Evolutionary conservation across 2,888 invertebrate genomes (phyloP).

Genomic region (Carcina quercana): DNA sequence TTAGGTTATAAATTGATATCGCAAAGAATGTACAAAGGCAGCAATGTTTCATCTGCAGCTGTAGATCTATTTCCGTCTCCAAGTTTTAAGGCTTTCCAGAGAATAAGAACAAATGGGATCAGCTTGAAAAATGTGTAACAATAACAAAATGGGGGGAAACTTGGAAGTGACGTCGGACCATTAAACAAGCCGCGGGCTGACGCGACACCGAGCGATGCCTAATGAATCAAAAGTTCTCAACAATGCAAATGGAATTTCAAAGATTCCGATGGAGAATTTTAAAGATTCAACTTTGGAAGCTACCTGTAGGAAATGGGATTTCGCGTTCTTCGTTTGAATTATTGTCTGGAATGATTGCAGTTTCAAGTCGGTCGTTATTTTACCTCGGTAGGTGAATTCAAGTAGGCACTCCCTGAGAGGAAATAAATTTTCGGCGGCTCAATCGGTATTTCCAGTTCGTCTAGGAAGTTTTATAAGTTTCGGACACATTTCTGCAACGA

Average conservation of each 20-base stretch:
- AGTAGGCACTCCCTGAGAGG: too few species aligned
- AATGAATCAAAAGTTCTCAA: conserved; percentile 42
- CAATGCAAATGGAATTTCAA: conserved; percentile 29
- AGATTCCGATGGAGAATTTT: conserved; percentile 13
- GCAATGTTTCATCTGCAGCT: too few species aligned
- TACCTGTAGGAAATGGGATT: conserved; percentile 6
- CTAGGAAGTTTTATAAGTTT: conserved; percentile 23
- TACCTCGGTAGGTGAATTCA: too few species aligned
- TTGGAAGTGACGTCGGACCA: conserved; percentile 51
- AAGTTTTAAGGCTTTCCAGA: conserved; percentile 35
- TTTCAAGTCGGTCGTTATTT: too few species aligned
- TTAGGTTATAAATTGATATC: too few species aligned
- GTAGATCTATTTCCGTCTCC: conserved; percentile 36
- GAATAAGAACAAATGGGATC: conserved; percentile 49
- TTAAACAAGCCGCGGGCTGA: conserved; percentile 37
- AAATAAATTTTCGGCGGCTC: too few species aligned
- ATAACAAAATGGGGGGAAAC: conserved; percentile 49
- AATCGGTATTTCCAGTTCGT: conserved; percentile 6
- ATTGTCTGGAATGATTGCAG: too few species aligned
- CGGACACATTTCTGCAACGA: conserved; percentile 28
- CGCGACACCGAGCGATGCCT: conserved; percentile 25
- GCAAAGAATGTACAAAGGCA: too few species aligned
- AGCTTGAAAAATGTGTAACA: conserved; percentile 54
- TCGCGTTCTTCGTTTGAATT: too few species aligned
- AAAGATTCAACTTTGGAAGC: conserved; percentile 8